phyloP scores from a whole-genome alignment of 2,797 vertebrate species.

The Anas bahamensis region DNA sequence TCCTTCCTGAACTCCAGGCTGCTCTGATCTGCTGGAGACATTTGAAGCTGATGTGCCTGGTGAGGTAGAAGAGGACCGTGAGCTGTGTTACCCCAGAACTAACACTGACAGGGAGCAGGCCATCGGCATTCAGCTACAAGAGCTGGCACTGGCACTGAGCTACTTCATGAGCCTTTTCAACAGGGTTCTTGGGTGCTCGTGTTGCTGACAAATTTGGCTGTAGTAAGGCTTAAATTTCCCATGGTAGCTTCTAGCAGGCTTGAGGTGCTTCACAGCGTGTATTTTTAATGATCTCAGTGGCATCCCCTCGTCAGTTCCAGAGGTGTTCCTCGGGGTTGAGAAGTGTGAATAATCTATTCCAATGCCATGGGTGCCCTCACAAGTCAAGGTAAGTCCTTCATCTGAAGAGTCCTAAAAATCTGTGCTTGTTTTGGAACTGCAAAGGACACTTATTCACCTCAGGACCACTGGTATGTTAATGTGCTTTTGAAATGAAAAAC shows the following conservation, averaged over 20 bases:
- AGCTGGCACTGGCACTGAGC: too few relatives aligned
- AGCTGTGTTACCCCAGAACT: accelerated
- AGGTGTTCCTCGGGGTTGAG: neutral
- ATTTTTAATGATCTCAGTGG: neutral
- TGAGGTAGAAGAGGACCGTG: neutral
- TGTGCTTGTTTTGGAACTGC: neutral
- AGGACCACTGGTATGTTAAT: neutral
- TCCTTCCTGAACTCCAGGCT: neutral
- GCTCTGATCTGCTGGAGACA: neutral
- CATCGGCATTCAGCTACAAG: neutral
- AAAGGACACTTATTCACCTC: neutral
- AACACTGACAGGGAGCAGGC: neutral
- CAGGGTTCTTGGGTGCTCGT: neutral
- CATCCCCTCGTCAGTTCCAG: neutral
- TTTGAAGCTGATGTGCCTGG: neutral
- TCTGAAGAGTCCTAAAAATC: neutral
- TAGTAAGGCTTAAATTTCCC: neutral
- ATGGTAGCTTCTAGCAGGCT: neutral
- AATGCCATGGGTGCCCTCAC: neutral
- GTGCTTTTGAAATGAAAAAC: neutral
- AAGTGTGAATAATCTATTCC: neutral
- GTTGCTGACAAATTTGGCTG: neutral
- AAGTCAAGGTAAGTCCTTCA: neutral
- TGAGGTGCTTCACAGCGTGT: neutral
- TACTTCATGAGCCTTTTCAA: neutral